These are phyloP conservation scores for Vanacampus margaritifer DNA, from an alignment of 2,113 vertebrate species.

Conservation along the genomic window DNA sequence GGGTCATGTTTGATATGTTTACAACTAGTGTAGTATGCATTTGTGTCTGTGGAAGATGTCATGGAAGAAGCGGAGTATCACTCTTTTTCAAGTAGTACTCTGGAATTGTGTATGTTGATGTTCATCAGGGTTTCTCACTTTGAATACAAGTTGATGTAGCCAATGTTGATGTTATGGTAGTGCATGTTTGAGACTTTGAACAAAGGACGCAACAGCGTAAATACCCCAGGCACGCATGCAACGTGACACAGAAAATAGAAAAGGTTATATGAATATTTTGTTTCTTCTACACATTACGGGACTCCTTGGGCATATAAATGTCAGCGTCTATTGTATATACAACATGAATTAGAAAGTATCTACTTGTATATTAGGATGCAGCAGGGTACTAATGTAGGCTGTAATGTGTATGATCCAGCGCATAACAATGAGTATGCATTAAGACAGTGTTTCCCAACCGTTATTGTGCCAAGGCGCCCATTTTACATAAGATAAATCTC, in stretches of 20 bases:
- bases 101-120: not conserved
- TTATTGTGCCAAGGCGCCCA: not conserved
- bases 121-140: not conserved
- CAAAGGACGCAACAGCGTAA: not conserved
- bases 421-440: not conserved
- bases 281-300: not conserved
- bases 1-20: not conserved
- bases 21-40: not conserved
- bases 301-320: not conserved
- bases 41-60: not conserved
- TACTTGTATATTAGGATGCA: not conserved
- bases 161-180: not conserved
- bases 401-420: not conserved
- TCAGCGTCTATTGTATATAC: not conserved
- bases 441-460: not conserved
- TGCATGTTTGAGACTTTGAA: not conserved
- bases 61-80: not conserved
- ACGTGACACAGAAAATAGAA: not conserved
- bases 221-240: not conserved
- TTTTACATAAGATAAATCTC: not conserved
- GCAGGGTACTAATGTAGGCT: not conserved
- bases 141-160: not conserved
- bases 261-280: conserved; percentile 2
- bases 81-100: not conserved
- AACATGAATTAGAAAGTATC: not conserved